Base-by-base conservation (phyloP, 92 coral and sea anemone species). In the Scolanthus callimorphus region DNA sequence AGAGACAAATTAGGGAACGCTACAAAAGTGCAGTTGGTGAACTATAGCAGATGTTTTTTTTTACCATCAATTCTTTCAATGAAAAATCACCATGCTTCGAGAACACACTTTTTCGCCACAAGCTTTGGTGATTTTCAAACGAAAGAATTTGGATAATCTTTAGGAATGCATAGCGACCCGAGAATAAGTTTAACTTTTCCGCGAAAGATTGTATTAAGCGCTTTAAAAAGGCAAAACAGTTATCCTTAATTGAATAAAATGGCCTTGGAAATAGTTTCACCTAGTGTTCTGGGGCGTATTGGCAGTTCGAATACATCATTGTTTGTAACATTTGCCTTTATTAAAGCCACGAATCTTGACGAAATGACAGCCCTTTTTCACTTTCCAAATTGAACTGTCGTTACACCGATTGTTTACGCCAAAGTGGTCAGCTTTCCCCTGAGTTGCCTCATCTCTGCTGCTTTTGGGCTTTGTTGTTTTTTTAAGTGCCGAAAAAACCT, bases 21-120 rank as follows among this genome's bases (percentile, higher is more conserved):
- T 57, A 55, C 15, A 34, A 46, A 57, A 68, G 63, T 23, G 70
- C 51, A 29, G 56, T 22, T 28, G 46, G 23, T 25, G 24, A 25
- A 65, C 29, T n/a, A 38, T 23, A 34, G 43, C 75, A 68, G 75
- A 68, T 68, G 75, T 68, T 68, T 55, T 25, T 47, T 19, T 15
- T 46, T n/a, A n/a, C n/a, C n/a, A n/a, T n/a, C n/a, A n/a, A n/a
- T n/a, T n/a, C n/a, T n/a, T n/a, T n/a, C n/a, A n/a, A n/a, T n/a
- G n/a, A n/a, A n/a, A n/a, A n/a, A n/a, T n/a, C n/a, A n/a, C n/a
- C n/a, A n/a, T n/a, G n/a, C n/a, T n/a, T n/a, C n/a, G n/a, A n/a
- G n/a, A n/a, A n/a, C n/a, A n/a, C n/a, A n/a, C n/a, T n/a, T n/a
- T n/a, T n/a, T n/a, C n/a, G n/a, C n/a, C n/a, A n/a, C n/a, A n/a